Conservation (phyloP, 2,888 invertebrate genomes). For the Stramonita haemastoma region DNA sequence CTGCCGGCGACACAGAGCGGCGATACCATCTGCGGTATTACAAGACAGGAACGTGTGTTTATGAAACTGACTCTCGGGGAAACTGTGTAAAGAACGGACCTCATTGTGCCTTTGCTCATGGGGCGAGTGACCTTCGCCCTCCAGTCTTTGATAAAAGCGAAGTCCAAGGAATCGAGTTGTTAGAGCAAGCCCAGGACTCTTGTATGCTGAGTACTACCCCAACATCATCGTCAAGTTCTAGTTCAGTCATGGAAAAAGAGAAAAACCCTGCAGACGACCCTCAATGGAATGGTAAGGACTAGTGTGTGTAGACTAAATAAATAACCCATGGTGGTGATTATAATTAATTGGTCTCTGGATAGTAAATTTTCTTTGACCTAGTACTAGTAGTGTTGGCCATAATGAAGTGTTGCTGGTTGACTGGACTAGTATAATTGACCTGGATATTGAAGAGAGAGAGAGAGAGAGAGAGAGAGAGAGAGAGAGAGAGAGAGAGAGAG, state of each 20-base stretch:
- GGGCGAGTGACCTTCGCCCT: conserved; percentile 94
- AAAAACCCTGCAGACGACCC: conserved; percentile 97
- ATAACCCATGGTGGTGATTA: too few relatives aligned
- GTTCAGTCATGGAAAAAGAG: conserved; percentile 92
- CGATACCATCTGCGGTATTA: conserved; percentile 98
- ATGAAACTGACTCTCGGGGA: conserved; percentile 97
- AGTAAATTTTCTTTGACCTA: neutral
- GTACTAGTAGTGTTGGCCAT: too few relatives aligned
- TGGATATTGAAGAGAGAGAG: too few relatives aligned
- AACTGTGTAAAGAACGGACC: conserved; percentile 97
- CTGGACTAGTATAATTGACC: too few relatives aligned
- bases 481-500: too few relatives aligned
- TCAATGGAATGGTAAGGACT: conserved; percentile 92
- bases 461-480: too few relatives aligned
- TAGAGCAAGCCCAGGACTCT: conserved; percentile 49
- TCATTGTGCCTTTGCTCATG: conserved; percentile 99
- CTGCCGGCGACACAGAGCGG: conserved; percentile 98
- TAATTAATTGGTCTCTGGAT: too few relatives aligned
- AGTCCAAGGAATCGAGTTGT: conserved; percentile 80
- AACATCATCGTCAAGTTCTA: conserved; percentile 78
- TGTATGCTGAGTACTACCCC: conserved; percentile 78
- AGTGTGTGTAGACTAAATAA: neutral
- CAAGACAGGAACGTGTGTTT: conserved; percentile 99
- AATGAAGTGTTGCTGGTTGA: too few relatives aligned
- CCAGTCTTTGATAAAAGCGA: conserved; percentile 94